These are phyloP conservation scores for Petrocephalus schoutedeni DNA, from an alignment of 2,797 vertebrate species.

Conservation along the genomic window DNA sequence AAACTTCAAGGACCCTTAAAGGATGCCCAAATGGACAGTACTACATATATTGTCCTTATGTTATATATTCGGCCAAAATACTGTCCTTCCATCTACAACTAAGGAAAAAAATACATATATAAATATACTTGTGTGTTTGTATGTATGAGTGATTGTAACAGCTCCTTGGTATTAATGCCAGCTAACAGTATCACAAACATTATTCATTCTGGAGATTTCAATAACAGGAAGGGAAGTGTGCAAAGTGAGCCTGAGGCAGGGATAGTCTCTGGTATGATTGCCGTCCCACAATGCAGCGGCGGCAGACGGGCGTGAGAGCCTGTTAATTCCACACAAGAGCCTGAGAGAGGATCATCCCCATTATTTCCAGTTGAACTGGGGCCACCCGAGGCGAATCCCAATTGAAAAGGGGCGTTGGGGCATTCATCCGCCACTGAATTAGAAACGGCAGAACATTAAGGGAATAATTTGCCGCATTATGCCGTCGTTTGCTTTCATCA, in stretches of 20 bases:
- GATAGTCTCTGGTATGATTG: background rate
- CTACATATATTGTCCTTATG: background rate
- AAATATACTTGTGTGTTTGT: background rate
- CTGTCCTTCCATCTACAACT: background rate
- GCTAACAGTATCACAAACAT: background rate
- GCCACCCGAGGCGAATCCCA: constrained; percentile 27
- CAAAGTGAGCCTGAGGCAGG: background rate
- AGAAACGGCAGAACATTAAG: constrained; percentile 26
- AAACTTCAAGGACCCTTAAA: background rate
- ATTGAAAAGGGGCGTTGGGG: constrained; percentile 16
- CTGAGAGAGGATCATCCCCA: constrained; percentile 38
- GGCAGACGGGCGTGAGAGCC: constrained; percentile 29
- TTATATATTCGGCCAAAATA: background rate
- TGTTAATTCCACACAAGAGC: constrained; percentile 42
- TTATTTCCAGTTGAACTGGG: constrained; percentile 36
- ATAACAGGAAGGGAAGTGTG: background rate
- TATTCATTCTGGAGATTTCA: background rate
- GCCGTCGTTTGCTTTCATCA: constrained; percentile 28
- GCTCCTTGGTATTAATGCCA: background rate
- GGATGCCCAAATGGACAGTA: background rate
- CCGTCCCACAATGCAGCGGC: constrained; percentile 22
- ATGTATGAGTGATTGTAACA: background rate
- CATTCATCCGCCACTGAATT: constrained; percentile 32
- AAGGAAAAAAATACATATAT: background rate
- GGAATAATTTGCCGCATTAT: constrained; percentile 33